Percentiles rank a stretch among this genome's conserved stretches.
These are phyloP conservation scores for Epinephelus lanceolatus DNA, from an alignment of 2,113 vertebrate genomes.

Conservation along the genomic window DNA sequence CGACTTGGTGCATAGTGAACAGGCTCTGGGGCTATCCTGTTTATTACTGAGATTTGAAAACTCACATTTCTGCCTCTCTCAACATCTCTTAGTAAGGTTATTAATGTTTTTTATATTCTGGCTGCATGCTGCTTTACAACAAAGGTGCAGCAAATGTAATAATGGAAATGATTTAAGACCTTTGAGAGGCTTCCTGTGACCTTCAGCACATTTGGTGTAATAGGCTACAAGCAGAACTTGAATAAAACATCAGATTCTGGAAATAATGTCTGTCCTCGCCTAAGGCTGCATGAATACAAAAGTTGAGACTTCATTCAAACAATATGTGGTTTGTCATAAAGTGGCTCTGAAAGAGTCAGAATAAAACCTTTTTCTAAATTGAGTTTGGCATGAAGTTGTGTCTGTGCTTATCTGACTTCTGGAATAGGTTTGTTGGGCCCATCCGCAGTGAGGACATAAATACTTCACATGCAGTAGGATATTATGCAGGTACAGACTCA, in stretches of 20 bases:
- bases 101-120: not conserved
- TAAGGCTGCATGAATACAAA: not conserved
- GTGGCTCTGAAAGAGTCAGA: not conserved
- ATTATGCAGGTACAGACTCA: slow-evolving; percentile 26
- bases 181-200: not conserved
- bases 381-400: slow-evolving; percentile 8
- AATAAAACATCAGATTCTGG: not conserved
- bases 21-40: not conserved
- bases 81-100: not conserved
- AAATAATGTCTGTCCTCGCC: not conserved
- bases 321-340: not conserved
- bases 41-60: not conserved
- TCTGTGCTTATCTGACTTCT: slow-evolving; percentile 5
- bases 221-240: too few species aligned
- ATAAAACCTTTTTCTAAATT: not conserved
- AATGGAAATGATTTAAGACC: not conserved
- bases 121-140: not conserved
- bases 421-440: not conserved
- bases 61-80: not conserved
- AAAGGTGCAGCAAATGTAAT: not conserved
- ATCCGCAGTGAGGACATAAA: slow-evolving; percentile 33
- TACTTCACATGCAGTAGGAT: slow-evolving; percentile 7
- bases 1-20: not conserved
- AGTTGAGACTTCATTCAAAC: not conserved
- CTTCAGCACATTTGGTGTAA: not conserved